These are phyloP conservation scores for Esox niger DNA, from an alignment of 2,113 vertebrate species.

Conservation along the genomic window DNA sequence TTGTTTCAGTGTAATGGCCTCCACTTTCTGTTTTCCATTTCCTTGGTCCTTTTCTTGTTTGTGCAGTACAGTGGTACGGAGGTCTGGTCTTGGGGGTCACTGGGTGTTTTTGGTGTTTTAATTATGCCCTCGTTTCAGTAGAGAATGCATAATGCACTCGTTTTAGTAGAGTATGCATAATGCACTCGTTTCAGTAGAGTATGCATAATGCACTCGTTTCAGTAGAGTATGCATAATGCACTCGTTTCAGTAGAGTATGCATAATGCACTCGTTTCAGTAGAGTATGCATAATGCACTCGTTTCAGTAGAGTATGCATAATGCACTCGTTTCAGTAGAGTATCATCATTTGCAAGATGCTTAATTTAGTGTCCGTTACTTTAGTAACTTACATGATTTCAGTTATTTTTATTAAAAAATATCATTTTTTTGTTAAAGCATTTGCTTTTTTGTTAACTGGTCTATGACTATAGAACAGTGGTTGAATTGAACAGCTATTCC, in stretches of 20 bases:
- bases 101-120: conserved; percentile 55
- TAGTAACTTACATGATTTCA: no score
- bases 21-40: conserved; percentile 49
- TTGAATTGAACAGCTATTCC: conserved; percentile 60
- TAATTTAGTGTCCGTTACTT: no score
- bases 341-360: no score
- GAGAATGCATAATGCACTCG: conserved; percentile 3
- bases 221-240: conserved; percentile 16
- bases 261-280: conserved; percentile 16
- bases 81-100: conserved; percentile 54
- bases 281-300: conserved; percentile 17
- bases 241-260: not conserved
- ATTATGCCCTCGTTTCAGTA: conserved; percentile 16
- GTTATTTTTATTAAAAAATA: not conserved
- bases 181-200: conserved; percentile 8
- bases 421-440: conserved; percentile 1
- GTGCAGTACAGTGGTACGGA: conserved; percentile 28
- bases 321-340: no score
- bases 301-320: not conserved
- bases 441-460: conserved; percentile 19
- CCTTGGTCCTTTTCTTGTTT: conserved; percentile 32
- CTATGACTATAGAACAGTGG: conserved; percentile 13
- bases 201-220: conserved; percentile 19
- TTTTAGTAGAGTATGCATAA: conserved; percentile 1
- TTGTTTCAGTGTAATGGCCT: conserved; percentile 58